phyloP scores from a whole-genome alignment of 2,888 invertebrate genomes.

The Operophtera brumata region DNA sequence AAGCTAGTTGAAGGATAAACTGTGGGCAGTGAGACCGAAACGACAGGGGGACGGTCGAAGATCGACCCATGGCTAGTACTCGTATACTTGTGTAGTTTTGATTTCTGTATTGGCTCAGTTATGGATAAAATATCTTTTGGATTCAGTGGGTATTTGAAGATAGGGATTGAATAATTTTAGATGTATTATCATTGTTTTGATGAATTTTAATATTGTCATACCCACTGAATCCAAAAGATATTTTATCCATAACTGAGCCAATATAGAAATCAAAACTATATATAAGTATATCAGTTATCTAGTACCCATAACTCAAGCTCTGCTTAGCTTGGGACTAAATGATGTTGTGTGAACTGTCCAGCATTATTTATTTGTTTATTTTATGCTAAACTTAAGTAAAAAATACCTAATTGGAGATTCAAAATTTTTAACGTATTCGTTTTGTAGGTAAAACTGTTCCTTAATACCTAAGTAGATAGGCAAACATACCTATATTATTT shows the following conservation, averaged over 20 bases:
- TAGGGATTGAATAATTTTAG: constrained; percentile 19
- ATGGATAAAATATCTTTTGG: constrained; percentile 23
- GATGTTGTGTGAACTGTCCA: too few species aligned
- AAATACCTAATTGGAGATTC: too few species aligned
- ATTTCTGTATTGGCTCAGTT: constrained; percentile 53
- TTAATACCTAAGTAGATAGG: too few species aligned
- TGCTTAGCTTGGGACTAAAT: too few species aligned
- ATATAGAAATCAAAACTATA: constrained; percentile 74
- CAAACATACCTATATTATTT: too few species aligned
- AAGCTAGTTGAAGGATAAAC: not conserved
- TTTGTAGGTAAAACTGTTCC: too few species aligned
- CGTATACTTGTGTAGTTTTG: constrained; percentile 72
- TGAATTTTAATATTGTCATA: constrained; percentile 7
- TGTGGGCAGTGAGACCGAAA: constrained; percentile 61
- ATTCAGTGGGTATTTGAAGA: constrained; percentile 20
- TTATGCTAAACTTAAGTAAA: too few species aligned
- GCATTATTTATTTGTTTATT: too few species aligned
- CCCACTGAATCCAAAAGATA: constrained; percentile 21
- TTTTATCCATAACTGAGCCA: constrained; percentile 26
- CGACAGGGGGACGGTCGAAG: constrained; percentile 60
- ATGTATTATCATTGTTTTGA: constrained; percentile 11
- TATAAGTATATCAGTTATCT: constrained; percentile 61
- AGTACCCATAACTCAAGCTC: too few species aligned
- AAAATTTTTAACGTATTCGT: too few species aligned
- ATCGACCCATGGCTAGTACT: constrained; percentile 72